phyloP scores from a whole-genome alignment of 2,113 vertebrate species.

The Paralichthys olivaceus region DNA sequence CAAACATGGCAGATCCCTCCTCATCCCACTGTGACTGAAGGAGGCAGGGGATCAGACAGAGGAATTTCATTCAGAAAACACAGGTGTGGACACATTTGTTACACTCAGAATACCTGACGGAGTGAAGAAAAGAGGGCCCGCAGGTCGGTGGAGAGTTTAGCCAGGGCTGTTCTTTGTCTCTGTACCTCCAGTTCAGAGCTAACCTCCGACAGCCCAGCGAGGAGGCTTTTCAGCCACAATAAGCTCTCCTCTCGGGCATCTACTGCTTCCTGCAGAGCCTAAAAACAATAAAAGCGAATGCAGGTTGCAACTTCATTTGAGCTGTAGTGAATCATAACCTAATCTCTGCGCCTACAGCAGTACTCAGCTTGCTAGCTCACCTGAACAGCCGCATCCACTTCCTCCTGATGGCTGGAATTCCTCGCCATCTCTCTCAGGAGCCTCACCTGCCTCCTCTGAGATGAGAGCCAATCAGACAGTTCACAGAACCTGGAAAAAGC shows the following conservation, averaged over 20 bases:
- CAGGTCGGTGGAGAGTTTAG: slow-evolving; percentile 86
- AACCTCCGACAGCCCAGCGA: slow-evolving; percentile 83
- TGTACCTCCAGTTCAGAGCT: slow-evolving; percentile 86
- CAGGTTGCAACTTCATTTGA: neutral
- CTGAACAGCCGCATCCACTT: slow-evolving; percentile 81
- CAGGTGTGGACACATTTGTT: neutral
- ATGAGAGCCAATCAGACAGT: slow-evolving; percentile 87
- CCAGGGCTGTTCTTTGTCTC: slow-evolving; percentile 85
- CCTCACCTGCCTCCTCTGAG: slow-evolving; percentile 83
- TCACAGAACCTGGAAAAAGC: slow-evolving; percentile 84
- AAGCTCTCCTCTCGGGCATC: slow-evolving; percentile 84
- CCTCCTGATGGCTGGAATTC: slow-evolving; percentile 79
- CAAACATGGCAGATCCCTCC: slow-evolving; percentile 82
- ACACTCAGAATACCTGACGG: slow-evolving; percentile 82
- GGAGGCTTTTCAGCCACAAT: slow-evolving; percentile 88
- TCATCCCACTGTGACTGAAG: slow-evolving; percentile 82
- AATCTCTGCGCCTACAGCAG: neutral
- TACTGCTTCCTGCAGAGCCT: slow-evolving; percentile 85
- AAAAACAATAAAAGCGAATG: slow-evolving; percentile 9
- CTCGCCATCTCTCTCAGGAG: slow-evolving; percentile 78
- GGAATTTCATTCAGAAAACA: neutral
- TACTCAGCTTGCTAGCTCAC: slow-evolving; percentile 72
- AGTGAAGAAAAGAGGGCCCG: slow-evolving; percentile 82
- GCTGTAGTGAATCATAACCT: neutral
- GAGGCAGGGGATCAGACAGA: neutral